A percentile compares a stretch with the other conserved stretches of the same genome.
These are phyloP conservation scores for Saccostrea echinata DNA, from an alignment of 1,140 invertebrate species.

Conservation along the genomic window DNA sequence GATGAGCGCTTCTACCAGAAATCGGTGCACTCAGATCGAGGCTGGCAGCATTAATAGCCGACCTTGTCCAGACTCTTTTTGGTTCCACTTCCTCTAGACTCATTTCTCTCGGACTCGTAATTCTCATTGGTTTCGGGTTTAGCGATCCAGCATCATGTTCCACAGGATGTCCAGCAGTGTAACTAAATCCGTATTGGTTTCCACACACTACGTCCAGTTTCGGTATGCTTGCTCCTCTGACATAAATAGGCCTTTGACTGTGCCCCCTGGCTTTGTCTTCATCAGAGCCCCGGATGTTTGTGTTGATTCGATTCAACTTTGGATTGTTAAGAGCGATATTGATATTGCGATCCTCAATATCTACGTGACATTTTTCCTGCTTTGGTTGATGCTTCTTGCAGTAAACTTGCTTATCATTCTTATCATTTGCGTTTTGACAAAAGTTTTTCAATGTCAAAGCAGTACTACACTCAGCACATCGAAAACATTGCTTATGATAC, in stretches of 20 bases:
- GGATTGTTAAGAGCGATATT: conserved; percentile 54
- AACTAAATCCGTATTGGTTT: conserved; percentile 45
- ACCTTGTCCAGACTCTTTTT: conserved; percentile 54
- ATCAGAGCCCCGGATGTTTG: conserved; percentile 51
- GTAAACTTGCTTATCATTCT: conserved; percentile 53
- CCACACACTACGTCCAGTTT: conserved; percentile 56
- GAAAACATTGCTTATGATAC: conserved; percentile 56
- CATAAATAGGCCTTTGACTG: conserved; percentile 6
- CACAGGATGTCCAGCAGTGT: conserved; percentile 42
- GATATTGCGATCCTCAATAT: conserved; percentile 51
- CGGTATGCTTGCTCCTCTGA: conserved; percentile 50
- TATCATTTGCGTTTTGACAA: conserved; percentile 53
- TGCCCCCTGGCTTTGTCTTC: conserved; percentile 40
- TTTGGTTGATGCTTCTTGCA: conserved; percentile 53
- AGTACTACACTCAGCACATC: conserved; percentile 45
- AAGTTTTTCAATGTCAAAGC: conserved; percentile 51
- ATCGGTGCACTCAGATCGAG: conserved; percentile 49
- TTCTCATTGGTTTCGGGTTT: neutral
- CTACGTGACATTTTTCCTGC: conserved; percentile 37
- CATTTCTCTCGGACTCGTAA: conserved; percentile 41
- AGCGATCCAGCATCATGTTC: neutral
- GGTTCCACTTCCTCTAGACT: conserved; percentile 43
- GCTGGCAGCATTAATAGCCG: conserved; percentile 53
- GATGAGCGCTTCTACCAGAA: conserved; percentile 46
- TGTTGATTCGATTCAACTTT: conserved; percentile 49